Base-by-base conservation (phyloP, 1,140 invertebrate species). In the Bombus haemorrhoidalis region DNA sequence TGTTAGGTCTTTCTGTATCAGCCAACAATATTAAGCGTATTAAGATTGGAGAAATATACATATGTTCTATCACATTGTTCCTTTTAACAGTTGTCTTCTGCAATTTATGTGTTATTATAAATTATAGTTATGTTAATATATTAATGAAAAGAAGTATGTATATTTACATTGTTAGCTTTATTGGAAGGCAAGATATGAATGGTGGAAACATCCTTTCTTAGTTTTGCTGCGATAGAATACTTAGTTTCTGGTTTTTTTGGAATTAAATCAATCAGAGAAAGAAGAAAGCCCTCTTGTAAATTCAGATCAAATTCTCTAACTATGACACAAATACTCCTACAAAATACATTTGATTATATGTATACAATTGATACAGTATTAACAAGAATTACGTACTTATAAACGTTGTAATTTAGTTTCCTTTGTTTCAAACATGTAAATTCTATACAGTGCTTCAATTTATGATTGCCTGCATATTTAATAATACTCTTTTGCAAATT, bases 281-380 rank as follows among this genome's bases (percentile, higher is more conserved):
- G 77, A 4, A 97, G 94, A 92, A 97, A 97, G 78, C 97, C 96
- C 93, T 97, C 97, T 92, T 98, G 97, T 69, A 98, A 93, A 93
- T 97, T 97, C 12, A 98, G 92, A 90, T 96, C 96, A 87, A 97
- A 97, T 91, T 98, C 97, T 92, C 97, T 96, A 1, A 98, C 90
- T 34, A 97, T 92, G 1, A 98, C 78, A 92, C 97, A 97, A 43
- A 98, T 94, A 91, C 97, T 97, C 89, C 96, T 97, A 92, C 28
- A 94, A 94, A 73, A 76, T 74, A 82, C 22, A 34, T 39, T 53
- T 13, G 22, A 86, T 53, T 32, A 64, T 80, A 59, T 13, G 39
- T 2, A 43, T 3, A 18, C 1, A n/a, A 32, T 74, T 73, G 18
- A 53, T 32, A 43, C 3, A 32, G 1, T 41, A 41, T 28, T 15